These are phyloP conservation scores for Heterocephalus glaber DNA, from an alignment of 2,113 vertebrate species.

Conservation along the genomic window DNA sequence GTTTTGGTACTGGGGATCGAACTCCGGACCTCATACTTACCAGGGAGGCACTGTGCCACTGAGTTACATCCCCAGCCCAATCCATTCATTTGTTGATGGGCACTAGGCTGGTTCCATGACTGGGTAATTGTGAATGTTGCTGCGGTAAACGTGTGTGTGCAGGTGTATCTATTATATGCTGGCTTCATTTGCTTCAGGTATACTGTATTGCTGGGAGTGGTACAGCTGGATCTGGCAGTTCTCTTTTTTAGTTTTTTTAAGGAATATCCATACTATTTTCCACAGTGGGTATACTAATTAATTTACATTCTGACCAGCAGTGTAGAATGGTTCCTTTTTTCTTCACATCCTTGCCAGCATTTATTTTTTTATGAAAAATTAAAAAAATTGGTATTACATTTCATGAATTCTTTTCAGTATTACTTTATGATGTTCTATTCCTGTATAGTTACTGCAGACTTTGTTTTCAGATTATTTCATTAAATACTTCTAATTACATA, in stretches of 20 bases:
- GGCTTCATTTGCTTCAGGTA: not conserved
- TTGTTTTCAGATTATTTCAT: slow-evolving; percentile 14
- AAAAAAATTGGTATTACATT: not conserved
- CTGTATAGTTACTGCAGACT: slow-evolving; percentile 25
- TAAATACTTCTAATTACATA: slow-evolving; percentile 24
- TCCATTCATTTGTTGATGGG: not conserved
- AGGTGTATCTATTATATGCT: not conserved
- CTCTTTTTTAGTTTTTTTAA: not conserved
- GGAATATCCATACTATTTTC: not conserved
- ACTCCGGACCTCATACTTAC: too few species aligned
- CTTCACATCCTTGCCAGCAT: not conserved
- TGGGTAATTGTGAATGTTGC: not conserved
- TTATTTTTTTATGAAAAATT: not conserved
- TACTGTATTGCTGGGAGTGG: not conserved
- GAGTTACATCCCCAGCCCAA: not conserved
- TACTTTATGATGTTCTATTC: slow-evolving; percentile 32
- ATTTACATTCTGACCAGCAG: not conserved
- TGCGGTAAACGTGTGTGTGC: not conserved
- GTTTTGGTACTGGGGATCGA: too few species aligned
- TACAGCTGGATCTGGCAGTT: not conserved
- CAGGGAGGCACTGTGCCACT: too few species aligned
- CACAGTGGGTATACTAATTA: not conserved
- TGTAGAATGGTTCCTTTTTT: not conserved
- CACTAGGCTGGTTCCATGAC: not conserved
- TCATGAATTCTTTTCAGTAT: slow-evolving; percentile 28